Percentiles rank a stretch among this genome's conserved stretches.
Evolutionary conservation across 1,140 invertebrate genomes (phyloP).

Genomic region (Halyomorpha halys): DNA sequence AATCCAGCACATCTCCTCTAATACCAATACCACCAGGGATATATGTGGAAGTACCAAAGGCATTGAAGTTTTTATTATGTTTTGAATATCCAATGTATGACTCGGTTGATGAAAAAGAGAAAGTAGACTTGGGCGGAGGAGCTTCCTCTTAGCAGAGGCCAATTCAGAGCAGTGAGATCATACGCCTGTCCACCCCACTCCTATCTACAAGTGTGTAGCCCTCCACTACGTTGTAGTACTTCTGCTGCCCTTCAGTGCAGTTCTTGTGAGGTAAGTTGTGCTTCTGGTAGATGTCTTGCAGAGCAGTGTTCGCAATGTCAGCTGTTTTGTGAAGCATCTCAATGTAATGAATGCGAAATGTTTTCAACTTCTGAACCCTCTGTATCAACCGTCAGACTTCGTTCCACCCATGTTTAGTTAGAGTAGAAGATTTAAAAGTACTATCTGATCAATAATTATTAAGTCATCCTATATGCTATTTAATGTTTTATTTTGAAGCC

Average conservation of each 20-base stretch:
- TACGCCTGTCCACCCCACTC: constrained; percentile 28
- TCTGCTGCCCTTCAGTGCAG: background rate
- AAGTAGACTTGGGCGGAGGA: constrained; percentile 36
- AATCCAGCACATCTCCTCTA: constrained; percentile 72
- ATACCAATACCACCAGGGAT: constrained; percentile 75
- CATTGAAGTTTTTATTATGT: constrained; percentile 69
- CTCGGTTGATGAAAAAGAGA: constrained; percentile 54
- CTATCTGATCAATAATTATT: too few species aligned
- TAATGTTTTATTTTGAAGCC: too few species aligned
- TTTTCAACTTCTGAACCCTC: background rate
- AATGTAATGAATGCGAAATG: background rate
- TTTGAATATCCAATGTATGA: constrained; percentile 82
- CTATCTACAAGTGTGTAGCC: constrained; percentile 28
- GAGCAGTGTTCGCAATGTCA: constrained; percentile 3
- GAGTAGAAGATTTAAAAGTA: too few species aligned
- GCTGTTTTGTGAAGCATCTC: constrained; percentile 5
- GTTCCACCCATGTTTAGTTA: constrained; percentile 11
- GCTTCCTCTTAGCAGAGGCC: constrained; percentile 27
- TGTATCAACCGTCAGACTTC: background rate
- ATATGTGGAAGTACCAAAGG: constrained; percentile 69
- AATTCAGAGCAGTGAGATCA: constrained; percentile 28
- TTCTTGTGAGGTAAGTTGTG: background rate
- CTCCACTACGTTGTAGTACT: background rate
- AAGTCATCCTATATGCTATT: too few species aligned
- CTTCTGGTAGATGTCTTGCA: constrained; percentile 6